Base-by-base conservation (phyloP, 2,888 invertebrate species). In the Rotaria socialis region DNA sequence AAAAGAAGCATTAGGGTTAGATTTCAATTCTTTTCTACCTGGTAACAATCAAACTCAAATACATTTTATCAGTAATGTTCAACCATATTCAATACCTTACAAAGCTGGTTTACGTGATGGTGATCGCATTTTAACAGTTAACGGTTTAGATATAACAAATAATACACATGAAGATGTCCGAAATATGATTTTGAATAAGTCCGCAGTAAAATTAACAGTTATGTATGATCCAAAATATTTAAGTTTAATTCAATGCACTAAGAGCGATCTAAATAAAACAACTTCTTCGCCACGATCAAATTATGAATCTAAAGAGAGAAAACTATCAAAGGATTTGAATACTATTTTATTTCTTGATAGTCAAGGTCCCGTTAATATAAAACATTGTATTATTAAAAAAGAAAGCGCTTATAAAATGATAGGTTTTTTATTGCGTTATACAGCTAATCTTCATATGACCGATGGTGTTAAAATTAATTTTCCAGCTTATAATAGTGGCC, bases 401-500 rank as follows among this genome's bases (percentile, higher is more conserved):
- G n/a, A 47, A n/a, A 3, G 10, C 8, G n/a, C 7, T n/a, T 1
- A 80, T 43, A 24, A 4, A 8, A 5, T 8, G 0, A 24, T 47
- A n/a, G 80, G 80, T n/a, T n/a, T 80, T 24, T 7, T 19, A 10
- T 11, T 80, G n/a, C 24, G 24, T 47, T n/a, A 80, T 47, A 24
- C 10, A 5, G 3, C n/a, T n/a, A 11, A 47, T 80, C 5, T 80
- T 47, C 80, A 80, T 80, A 24, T 80, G 10, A 80, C n/a, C n/a
- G 8, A 35, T 60, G 27, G 80, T n/a, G 80, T 86, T 16, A 58
- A 52, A 24, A 6, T n/a, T 11, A 41, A 85, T 47, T 85, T 75
- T 11, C 41, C 86, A 52, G 86, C 86, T 50, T 75, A 85, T 22
- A 47, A 75, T 80, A 56, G 58, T 80, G 86, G 86, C 41, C 41